These are phyloP conservation scores for Pachymerium ferrugineum DNA, from an alignment of 2,888 invertebrate species.

Conservation along the genomic window DNA sequence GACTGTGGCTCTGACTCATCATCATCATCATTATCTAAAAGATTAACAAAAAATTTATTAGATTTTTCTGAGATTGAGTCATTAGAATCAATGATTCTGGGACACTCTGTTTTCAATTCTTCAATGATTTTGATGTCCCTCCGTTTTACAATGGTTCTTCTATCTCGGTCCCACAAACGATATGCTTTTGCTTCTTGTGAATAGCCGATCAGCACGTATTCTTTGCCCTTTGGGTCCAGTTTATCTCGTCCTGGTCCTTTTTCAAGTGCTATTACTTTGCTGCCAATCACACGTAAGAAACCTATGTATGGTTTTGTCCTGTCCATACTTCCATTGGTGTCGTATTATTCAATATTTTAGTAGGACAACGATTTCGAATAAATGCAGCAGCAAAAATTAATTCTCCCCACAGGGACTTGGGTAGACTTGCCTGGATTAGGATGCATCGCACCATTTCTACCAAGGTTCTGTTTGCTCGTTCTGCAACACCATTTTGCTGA, in stretches of 20 bases:
- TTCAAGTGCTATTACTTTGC: not conserved
- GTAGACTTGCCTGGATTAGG: slow-evolving; percentile 32
- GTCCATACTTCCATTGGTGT: slow-evolving; percentile 9
- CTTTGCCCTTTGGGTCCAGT: not conserved
- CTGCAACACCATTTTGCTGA: slow-evolving; percentile 37
- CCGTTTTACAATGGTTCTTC: not conserved
- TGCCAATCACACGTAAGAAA: not conserved
- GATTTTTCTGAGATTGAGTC: too few relatives aligned
- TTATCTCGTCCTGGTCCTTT: not conserved
- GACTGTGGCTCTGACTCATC: too few relatives aligned
- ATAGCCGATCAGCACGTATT: not conserved
- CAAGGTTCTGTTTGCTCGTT: slow-evolving; percentile 35
- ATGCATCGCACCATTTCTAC: slow-evolving; percentile 29
- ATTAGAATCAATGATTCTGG: too few relatives aligned
- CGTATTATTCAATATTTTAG: not conserved
- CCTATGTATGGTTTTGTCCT: slow-evolving; percentile 23
- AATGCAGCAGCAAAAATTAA: slow-evolving; percentile 33
- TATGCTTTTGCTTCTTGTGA: not conserved
- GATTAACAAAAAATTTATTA: too few relatives aligned
- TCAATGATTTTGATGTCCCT: not conserved
- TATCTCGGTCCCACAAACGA: not conserved
- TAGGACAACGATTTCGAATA: slow-evolving; percentile 30
- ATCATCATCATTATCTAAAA: too few relatives aligned
- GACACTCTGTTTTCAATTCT: not conserved
- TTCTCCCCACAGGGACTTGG: slow-evolving; percentile 35